These are phyloP conservation scores for Idaea aversata DNA, from an alignment of 2,888 invertebrate genomes.

Conservation along the genomic window DNA sequence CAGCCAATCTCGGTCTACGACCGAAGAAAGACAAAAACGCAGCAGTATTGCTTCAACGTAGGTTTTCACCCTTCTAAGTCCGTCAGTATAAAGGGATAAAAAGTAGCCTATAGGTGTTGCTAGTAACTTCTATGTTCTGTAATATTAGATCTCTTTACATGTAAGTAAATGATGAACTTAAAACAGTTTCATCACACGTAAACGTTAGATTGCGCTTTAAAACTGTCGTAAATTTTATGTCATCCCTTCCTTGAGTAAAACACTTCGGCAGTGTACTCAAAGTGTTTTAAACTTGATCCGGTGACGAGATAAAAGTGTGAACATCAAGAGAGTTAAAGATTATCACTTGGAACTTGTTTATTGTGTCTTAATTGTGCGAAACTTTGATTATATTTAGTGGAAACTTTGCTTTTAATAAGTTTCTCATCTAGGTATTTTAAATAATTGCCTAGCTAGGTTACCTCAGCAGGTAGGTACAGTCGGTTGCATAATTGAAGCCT, in stretches of 20 bases:
- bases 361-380: background rate
- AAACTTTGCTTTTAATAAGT: background rate
- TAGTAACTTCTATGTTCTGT: background rate
- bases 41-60: too few species aligned
- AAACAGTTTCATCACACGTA: conserved; percentile 20
- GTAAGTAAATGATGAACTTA: conserved; percentile 13
- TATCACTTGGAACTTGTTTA: conserved; percentile 12
- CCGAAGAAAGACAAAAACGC: too few species aligned
- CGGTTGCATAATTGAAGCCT: too few species aligned
- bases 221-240: conserved; percentile 29
- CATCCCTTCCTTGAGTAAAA: conserved; percentile 23
- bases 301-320: conserved; percentile 18
- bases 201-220: conserved; percentile 28
- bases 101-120: too few species aligned
- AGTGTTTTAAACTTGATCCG: conserved; percentile 22
- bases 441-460: background rate
- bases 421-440: background rate
- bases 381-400: background rate
- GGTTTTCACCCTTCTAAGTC: too few species aligned
- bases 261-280: conserved; percentile 18
- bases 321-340: conserved; percentile 24
- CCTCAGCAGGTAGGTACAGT: too few species aligned
- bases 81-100: too few species aligned
- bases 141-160: background rate
- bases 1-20: too few species aligned